Base-by-base conservation (phyloP, 2,797 vertebrate genomes). In the Morus bassanus region DNA sequence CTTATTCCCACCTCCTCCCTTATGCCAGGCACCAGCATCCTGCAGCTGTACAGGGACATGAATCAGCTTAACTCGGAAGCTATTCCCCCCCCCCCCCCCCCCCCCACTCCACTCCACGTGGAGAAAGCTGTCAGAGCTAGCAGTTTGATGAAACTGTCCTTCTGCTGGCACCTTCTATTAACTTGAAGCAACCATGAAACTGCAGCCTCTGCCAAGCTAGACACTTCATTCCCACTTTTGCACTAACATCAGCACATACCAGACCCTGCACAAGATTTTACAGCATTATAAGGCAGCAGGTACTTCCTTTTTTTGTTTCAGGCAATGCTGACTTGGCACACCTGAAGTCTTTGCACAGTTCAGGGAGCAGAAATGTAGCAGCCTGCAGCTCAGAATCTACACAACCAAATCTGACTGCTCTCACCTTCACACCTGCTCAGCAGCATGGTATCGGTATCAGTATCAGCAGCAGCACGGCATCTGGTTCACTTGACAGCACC, bases 391-490 rank as follows among this genome's bases (percentile, higher is more conserved):
- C n/a, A 39, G n/a, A n/a, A n/a, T 25, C 63, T 23, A 9, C 14
- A 33, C 51, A 68, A 22, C 53, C 53, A 12, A 3, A 57, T 16
- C 21, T 6, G 22, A 22, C 54, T 51, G 24, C 43, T 60, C 65
- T 39, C 14, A 6, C 46, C 30, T 54, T 39, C 60, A 64, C 59
- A 77, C 75, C 64, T 48, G 43, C 64, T 51, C 30, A 41, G 22
- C n/a, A 63, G 35, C 31, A 10, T 4, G 9, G 56, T 7, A 56
- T 12, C 75, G 9, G 56, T 7, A 56, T 12, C 75, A 39, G 37
- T 41, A 41, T 45, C 43, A 28, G 6, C 53, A 69, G 1, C 65
- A 70, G 1, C 43, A 17, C 13, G 4, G 3, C 0, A 1, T 21
- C 69, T 27, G 27, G 30, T 17, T 64, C 18, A 45, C 48, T 45